Evolutionary conservation across 2,888 invertebrate genomes (phyloP).

Genomic region (Phoronis australis): DNA sequence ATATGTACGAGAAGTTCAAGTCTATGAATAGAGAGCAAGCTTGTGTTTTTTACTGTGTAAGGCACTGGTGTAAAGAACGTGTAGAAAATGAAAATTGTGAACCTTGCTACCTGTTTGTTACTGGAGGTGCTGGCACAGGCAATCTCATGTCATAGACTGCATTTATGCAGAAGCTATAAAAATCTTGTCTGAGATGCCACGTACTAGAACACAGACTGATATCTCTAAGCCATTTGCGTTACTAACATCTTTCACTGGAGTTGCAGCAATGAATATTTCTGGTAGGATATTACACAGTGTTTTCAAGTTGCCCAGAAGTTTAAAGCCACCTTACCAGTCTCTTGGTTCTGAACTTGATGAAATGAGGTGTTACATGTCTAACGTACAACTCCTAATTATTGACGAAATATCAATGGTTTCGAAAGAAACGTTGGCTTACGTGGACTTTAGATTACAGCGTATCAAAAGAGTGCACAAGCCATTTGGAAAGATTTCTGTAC

Average conservation of each 20-base stretch:
- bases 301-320: conserved; percentile 2
- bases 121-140: conserved; percentile 8
- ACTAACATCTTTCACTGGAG: no score
- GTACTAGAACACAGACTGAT: conserved; percentile 7
- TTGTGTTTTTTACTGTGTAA: conserved; percentile 6
- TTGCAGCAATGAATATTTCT: conserved; percentile 9
- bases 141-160: conserved; percentile 8
- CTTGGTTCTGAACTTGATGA: conserved; percentile 5
- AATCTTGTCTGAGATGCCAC: conserved; percentile 2
- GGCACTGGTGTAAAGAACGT: conserved; percentile 6
- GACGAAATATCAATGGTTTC: conserved; percentile 12
- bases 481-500: conserved; percentile 8
- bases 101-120: conserved; percentile 7
- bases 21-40: conserved; percentile 10
- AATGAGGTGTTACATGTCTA: conserved; percentile 3
- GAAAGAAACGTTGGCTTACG: conserved; percentile 3
- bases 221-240: conserved; percentile 1
- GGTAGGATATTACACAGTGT: conserved; percentile 7
- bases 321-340: conserved; percentile 1
- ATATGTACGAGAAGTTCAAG: no score
- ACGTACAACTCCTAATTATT: conserved; percentile 8
- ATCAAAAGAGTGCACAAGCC: conserved; percentile 8
- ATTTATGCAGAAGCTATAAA: conserved; percentile 8
- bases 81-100: conserved; percentile 1
- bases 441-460: conserved; percentile 8